Evolutionary conservation across 2,113 vertebrate species (phyloP).

Genomic region (Condylura cristata): DNA sequence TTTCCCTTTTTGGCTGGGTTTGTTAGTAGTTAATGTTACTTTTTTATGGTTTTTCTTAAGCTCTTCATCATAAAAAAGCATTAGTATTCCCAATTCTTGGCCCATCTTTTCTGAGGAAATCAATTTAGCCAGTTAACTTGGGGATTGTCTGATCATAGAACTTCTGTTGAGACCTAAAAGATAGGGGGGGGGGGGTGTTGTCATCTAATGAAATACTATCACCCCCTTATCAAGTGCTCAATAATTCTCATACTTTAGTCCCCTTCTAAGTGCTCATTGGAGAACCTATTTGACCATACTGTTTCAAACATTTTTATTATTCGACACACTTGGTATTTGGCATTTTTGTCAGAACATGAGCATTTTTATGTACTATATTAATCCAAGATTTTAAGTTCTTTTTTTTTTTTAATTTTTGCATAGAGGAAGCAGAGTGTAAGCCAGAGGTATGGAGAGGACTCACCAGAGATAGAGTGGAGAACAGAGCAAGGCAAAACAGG

Average conservation of each 20-base stretch:
- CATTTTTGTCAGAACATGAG: background rate
- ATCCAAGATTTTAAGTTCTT: background rate
- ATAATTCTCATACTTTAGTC: background rate
- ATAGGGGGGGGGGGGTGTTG: background rate
- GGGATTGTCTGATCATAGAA: background rate
- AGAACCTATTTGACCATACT: background rate
- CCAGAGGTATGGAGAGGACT: background rate
- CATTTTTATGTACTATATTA: background rate
- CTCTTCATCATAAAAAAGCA: background rate
- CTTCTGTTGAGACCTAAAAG: background rate
- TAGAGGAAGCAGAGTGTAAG: too few species aligned
- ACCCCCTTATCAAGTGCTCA: background rate
- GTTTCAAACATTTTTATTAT: background rate
- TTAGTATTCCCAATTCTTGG: background rate
- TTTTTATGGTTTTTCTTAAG: background rate
- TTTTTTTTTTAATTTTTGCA: background rate
- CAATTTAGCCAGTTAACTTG: background rate
- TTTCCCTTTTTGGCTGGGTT: background rate
- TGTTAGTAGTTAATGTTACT: background rate
- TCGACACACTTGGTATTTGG: background rate
- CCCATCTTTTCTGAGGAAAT: background rate
- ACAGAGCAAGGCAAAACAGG: too few species aligned
- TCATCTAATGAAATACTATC: background rate
- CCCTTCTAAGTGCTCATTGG: background rate
- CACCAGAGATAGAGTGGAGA: too few species aligned